Evolutionary conservation across 2,888 invertebrate genomes (phyloP).

Genomic region (Drosophila birchii): DNA sequence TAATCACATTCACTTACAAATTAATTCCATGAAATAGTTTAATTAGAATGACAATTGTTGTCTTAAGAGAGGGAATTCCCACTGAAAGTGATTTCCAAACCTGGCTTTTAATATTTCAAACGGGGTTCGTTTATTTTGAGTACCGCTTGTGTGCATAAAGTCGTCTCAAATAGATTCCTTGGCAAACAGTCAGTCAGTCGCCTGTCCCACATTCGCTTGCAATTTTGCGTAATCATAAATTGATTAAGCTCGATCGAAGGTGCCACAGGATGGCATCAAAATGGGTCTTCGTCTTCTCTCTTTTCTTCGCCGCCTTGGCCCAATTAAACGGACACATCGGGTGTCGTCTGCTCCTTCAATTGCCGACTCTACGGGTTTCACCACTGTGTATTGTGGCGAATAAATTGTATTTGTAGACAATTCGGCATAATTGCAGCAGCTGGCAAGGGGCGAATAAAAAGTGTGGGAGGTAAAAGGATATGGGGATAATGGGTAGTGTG

Average conservation of each 20-base stretch:
- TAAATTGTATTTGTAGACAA: conserved; percentile 78
- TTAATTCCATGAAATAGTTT: background rate
- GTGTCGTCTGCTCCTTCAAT: conserved; percentile 35
- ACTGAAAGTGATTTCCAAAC: background rate
- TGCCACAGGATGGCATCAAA: conserved; percentile 63
- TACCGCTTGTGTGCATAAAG: background rate
- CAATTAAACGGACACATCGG: conserved; percentile 45
- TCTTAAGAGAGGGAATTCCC: background rate
- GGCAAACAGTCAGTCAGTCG: background rate
- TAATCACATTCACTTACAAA: background rate
- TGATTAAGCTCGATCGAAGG: conserved; percentile 70
- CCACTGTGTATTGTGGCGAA: conserved; percentile 48
- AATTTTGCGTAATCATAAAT: conserved; percentile 66
- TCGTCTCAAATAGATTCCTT: background rate
- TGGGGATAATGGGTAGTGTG: conserved; percentile 16
- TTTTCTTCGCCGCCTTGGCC: background rate
- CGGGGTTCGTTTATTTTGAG: background rate
- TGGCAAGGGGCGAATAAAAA: conserved; percentile 6
- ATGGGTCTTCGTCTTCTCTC: conserved; percentile 16
- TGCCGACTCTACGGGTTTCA: conserved; percentile 34
- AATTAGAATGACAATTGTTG: background rate
- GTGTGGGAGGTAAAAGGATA: conserved; percentile 26
- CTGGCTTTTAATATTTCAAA: background rate
- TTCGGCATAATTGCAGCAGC: conserved; percentile 74
- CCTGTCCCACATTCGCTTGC: conserved; percentile 7